Base-by-base conservation (phyloP, 2,888 invertebrate genomes). In the Hyposoter dolosus region DNA sequence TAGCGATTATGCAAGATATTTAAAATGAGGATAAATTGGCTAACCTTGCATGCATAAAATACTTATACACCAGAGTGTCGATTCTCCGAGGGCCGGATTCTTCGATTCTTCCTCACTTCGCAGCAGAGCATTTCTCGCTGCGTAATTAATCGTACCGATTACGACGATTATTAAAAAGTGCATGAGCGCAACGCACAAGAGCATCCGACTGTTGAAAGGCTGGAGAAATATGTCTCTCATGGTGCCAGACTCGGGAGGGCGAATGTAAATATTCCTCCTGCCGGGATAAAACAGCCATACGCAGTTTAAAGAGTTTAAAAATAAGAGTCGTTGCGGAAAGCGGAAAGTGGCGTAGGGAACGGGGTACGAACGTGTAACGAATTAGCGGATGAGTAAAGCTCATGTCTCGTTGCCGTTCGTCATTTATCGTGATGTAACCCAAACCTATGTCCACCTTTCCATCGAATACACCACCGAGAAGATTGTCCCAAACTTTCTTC, bases 1-100 rank as follows among this genome's bases (percentile, higher is more conserved):
- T n/a, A n/a, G n/a, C n/a, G n/a, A 19, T 35, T 3, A 43, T 56
- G 35, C 56, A 72, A 7, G n/a, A 69, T 47, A 28, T 56, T 10
- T 10, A 10, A 3, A 28, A 28, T 28, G 28, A 28, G 19, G 12
- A 23, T 53, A 32, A 50, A 10, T 10, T 5, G 15, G 69, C 78
- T 43, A 17, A 96, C 96, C 96, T 95, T 96, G 96, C 93, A 96
- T 96, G 89, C 96, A 96, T 88, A 96, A 95, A 88, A 96, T 95
- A 76, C 96, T 96, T 45, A 95, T 95, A 17, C 96, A 95, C 96
- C 96, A 96, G 65, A 96, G 93, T 0, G 95, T 90, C 0, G 96
- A 95, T 88, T 96, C 96, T 0, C 95, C 95, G 35, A 95, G 94
- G 5, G 93, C 93, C 68, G 91, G 91, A 23, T 89, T 85, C 19